Conservation (phyloP, 2,888 invertebrate species). For the Cephus rjabovi region DNA sequence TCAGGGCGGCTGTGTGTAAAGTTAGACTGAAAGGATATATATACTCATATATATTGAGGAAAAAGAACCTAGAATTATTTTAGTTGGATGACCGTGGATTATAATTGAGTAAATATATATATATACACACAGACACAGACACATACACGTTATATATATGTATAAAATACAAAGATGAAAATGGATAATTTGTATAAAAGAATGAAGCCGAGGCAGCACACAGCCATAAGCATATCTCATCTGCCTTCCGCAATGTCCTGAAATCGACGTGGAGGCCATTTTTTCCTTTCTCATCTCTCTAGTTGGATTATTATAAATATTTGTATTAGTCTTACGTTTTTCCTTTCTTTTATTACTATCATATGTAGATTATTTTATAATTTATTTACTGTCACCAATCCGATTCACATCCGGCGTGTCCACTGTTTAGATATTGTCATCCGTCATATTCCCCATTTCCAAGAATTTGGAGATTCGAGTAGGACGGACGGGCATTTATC, state of each 20-base stretch:
- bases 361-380: not conserved
- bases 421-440: too few relatives aligned
- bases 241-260: too few relatives aligned
- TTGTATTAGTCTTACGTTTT: not conserved
- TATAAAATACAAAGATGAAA: constrained; percentile 24
- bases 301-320: too few relatives aligned
- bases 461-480: too few relatives aligned
- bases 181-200: constrained; percentile 10
- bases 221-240: too few relatives aligned
- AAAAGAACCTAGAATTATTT: not conserved
- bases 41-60: constrained; percentile 15
- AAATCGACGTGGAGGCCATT: too few relatives aligned
- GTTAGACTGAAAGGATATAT: constrained; percentile 49
- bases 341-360: not conserved
- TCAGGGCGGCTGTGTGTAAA: constrained; percentile 38
- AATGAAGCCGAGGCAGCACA: too few relatives aligned
- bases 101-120: constrained; percentile 27
- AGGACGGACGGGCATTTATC: too few relatives aligned
- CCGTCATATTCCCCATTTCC: too few relatives aligned
- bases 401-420: not conserved
- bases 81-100: not conserved
- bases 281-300: too few relatives aligned
- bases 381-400: not conserved
- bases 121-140: not conserved
- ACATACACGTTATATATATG: constrained; percentile 14